Evolutionary conservation across 1,140 invertebrate genomes (phyloP).

Genomic region (Goniozus legneri): DNA sequence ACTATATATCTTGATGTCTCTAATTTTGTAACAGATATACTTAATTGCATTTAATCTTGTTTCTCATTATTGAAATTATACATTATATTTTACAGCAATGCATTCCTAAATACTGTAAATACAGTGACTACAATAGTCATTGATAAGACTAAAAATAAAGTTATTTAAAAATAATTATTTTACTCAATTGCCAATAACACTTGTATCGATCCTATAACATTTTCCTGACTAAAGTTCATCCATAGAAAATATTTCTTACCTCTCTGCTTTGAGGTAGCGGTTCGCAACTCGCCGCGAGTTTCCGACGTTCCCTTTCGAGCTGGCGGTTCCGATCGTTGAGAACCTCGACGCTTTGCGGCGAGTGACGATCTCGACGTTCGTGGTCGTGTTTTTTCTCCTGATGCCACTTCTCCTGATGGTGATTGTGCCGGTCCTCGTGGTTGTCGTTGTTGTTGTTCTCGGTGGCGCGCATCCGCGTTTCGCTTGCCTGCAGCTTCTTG

Average conservation of each 20-base stretch:
- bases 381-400: constrained; percentile 31
- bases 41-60: too few species aligned
- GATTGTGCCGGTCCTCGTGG: constrained; percentile 34
- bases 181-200: too few species aligned
- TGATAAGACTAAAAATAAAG: too few species aligned
- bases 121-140: too few species aligned
- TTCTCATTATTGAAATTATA: too few species aligned
- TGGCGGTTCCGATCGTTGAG: constrained; percentile 48
- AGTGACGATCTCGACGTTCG: constrained; percentile 35
- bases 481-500: constrained; percentile 47
- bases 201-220: too few species aligned
- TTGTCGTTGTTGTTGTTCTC: constrained; percentile 41
- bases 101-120: too few species aligned
- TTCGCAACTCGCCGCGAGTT: constrained; percentile 43
- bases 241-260: constrained; percentile 24
- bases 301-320: constrained; percentile 40
- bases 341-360: constrained; percentile 45
- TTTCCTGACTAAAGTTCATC: too few species aligned
- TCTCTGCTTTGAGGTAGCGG: constrained; percentile 27
- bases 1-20: too few species aligned
- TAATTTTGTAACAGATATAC: too few species aligned
- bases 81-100: too few species aligned
- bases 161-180: too few species aligned
- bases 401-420: constrained; percentile 24
- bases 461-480: constrained; percentile 20